phyloP scores from a whole-genome alignment of 2,888 invertebrate genomes.

The Lasioglossum malachurum region DNA sequence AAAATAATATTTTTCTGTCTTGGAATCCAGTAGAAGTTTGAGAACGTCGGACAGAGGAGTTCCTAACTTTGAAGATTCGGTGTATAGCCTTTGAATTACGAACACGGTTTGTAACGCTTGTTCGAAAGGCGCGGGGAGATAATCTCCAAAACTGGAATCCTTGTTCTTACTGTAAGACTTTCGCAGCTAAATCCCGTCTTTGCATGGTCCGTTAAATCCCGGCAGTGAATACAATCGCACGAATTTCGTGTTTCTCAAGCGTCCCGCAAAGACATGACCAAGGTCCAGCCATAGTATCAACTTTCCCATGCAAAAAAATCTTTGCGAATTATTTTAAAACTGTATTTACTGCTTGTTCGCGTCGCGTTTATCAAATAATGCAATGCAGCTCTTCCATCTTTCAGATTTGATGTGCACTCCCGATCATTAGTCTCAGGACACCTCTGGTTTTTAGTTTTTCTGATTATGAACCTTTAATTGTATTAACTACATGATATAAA shows the following conservation, averaged over 20 bases:
- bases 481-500: too few species aligned
- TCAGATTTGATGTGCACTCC: background rate
- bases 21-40: background rate
- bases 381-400: background rate
- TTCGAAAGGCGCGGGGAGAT: slow-evolving; percentile 28
- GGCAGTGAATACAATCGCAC: slow-evolving; percentile 38
- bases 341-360: background rate
- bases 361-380: background rate
- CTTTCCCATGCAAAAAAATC: slow-evolving; percentile 22
- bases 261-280: slow-evolving; percentile 19
- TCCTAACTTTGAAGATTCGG: background rate
- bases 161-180: slow-evolving; percentile 39
- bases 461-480: too few species aligned
- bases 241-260: slow-evolving; percentile 14
- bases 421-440: too few species aligned
- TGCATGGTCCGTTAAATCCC: slow-evolving; percentile 45
- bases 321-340: slow-evolving; percentile 33
- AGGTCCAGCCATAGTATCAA: slow-evolving; percentile 34
- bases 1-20: background rate
- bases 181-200: slow-evolving; percentile 46
- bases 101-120: slow-evolving; percentile 39
- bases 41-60: slow-evolving; percentile 1
- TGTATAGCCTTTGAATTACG: slow-evolving; percentile 31
- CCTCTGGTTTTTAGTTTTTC: too few species aligned
- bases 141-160: slow-evolving; percentile 37